Conservation (phyloP, 2,113 vertebrate species). For the Neodontobutis hainanensis region DNA sequence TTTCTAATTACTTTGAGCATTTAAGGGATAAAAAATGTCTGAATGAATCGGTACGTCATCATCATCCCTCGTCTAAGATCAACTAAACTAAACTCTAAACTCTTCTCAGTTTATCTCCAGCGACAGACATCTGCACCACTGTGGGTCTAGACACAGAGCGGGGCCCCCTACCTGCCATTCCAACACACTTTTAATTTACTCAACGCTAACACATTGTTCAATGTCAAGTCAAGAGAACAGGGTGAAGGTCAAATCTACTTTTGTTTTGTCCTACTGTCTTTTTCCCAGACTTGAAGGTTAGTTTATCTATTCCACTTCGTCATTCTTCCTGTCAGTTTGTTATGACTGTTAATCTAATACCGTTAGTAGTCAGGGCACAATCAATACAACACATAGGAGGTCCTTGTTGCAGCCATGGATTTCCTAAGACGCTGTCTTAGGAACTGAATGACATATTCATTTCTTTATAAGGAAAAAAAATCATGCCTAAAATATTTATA, state of each 20-base stretch:
- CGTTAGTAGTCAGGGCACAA: neutral
- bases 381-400: neutral
- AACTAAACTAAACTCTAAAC: too few species aligned
- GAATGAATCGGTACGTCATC: too few species aligned
- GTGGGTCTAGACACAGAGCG: constrained; percentile 36
- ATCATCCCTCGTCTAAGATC: too few species aligned
- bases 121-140: neutral
- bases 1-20: too few species aligned
- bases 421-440: neutral
- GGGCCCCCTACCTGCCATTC: constrained; percentile 60
- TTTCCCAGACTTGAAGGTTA: constrained; percentile 9
- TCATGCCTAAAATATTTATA: constrained; percentile 12
- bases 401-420: neutral
- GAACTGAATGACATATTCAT: neutral
- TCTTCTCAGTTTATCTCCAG: neutral
- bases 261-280: constrained; percentile 18
- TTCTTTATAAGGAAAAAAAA: neutral
- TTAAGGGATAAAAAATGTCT: too few species aligned
- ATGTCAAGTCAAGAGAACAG: constrained; percentile 51
- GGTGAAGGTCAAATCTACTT: constrained; percentile 24
- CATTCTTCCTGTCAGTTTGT: constrained; percentile 8
- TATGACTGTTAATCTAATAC: constrained; percentile 8
- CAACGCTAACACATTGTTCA: constrained; percentile 61
- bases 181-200: constrained; percentile 75
- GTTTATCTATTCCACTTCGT: constrained; percentile 20